Evolutionary conservation across 2,113 vertebrate species (phyloP).

Genomic region (Etheostoma cragini): DNA sequence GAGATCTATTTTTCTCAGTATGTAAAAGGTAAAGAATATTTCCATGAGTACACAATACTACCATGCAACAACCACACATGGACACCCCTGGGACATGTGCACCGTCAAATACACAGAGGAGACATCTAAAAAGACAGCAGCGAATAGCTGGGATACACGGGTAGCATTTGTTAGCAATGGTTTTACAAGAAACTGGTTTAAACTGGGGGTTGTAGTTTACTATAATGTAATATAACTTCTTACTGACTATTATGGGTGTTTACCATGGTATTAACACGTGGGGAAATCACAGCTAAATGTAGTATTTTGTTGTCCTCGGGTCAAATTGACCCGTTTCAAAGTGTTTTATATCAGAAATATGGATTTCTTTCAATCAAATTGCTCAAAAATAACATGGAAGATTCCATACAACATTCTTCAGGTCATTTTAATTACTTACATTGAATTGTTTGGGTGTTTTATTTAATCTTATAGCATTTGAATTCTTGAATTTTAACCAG

Average conservation of each 20-base stretch:
- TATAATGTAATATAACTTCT: background rate
- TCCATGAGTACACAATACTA: slow-evolving; percentile 64
- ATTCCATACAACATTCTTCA: too few relatives aligned
- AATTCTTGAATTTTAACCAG: too few relatives aligned
- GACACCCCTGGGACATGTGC: slow-evolving; percentile 69
- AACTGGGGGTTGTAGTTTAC: background rate
- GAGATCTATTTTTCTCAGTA: slow-evolving; percentile 12
- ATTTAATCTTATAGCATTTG: too few relatives aligned
- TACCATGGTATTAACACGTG: background rate
- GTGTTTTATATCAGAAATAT: too few relatives aligned
- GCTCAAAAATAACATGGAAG: too few relatives aligned
- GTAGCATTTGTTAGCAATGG: slow-evolving; percentile 56
- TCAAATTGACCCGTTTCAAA: too few relatives aligned
- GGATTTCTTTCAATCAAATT: too few relatives aligned
- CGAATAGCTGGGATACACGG: slow-evolving; percentile 44
- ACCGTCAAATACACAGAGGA: slow-evolving; percentile 70
- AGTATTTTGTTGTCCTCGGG: too few relatives aligned
- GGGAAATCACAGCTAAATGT: background rate
- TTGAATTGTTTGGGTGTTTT: too few relatives aligned
- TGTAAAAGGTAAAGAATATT: slow-evolving; percentile 51
- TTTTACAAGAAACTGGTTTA: too few relatives aligned
- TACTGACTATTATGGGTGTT: background rate
- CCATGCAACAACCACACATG: slow-evolving; percentile 74
- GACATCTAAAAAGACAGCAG: slow-evolving; percentile 61
- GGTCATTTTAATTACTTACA: too few relatives aligned